Evolutionary conservation across 1,140 invertebrate species (phyloP).

Genomic region (Dendrolimus kikuchii): DNA sequence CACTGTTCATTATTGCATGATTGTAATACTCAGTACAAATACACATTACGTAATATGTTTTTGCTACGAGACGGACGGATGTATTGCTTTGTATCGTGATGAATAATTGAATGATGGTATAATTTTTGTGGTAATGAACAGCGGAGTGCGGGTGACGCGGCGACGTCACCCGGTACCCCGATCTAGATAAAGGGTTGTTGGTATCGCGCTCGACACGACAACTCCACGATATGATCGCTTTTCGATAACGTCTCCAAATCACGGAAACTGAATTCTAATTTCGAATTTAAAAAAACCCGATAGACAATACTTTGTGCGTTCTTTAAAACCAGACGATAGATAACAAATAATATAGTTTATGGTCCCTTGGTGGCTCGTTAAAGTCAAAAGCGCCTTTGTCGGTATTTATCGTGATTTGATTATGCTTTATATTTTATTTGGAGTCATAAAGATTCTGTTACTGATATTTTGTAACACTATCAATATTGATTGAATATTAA

Average conservation of each 20-base stretch:
- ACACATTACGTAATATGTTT: too few relatives aligned
- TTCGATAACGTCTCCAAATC: constrained; percentile 28
- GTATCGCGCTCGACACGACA: constrained; percentile 26
- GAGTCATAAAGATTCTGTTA: too few relatives aligned
- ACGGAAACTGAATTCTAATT: constrained; percentile 18
- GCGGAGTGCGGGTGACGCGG: constrained; percentile 15
- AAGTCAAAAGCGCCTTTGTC: too few relatives aligned
- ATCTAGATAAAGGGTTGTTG: constrained; percentile 38
- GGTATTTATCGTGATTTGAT: not conserved
- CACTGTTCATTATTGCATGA: not conserved
- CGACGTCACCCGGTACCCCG: constrained; percentile 23
- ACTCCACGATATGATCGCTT: constrained; percentile 24
- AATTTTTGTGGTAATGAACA: constrained; percentile 31
- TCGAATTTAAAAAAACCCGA: constrained; percentile 4
- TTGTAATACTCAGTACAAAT: too few relatives aligned
- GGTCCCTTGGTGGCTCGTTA: too few relatives aligned
- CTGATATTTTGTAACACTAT: too few relatives aligned
- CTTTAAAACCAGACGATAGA: not conserved
- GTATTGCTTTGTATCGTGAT: constrained; percentile 7
- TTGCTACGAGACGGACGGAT: not conserved
- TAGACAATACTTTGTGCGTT: constrained; percentile 2
- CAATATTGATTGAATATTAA: too few relatives aligned
- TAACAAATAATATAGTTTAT: too few relatives aligned
- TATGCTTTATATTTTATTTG: not conserved
- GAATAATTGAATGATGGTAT: constrained; percentile 38